Evolutionary conservation across 1,140 invertebrate species (phyloP).

Genomic region (Saccostrea cuccullata): DNA sequence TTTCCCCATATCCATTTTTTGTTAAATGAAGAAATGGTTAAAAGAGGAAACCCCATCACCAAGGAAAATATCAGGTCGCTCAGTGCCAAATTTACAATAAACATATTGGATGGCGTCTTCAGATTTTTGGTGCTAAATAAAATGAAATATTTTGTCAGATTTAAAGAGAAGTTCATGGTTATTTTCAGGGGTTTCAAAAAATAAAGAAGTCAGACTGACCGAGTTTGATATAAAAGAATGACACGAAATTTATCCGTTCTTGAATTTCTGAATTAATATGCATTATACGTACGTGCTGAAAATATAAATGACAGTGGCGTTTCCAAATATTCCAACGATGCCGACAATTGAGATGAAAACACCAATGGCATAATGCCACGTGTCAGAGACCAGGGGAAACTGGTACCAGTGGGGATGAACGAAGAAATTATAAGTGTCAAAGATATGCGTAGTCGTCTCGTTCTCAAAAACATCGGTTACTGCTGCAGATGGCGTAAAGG

Average conservation of each 20-base stretch:
- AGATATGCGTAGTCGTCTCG: constrained; percentile 62
- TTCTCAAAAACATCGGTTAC: background rate
- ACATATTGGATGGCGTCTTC: constrained; percentile 92
- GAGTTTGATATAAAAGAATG: no score
- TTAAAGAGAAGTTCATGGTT: no score
- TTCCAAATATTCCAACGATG: constrained; percentile 86
- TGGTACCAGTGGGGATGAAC: constrained; percentile 73
- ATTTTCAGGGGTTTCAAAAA: no score
- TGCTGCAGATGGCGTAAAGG: background rate
- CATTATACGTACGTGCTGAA: constrained; percentile 81
- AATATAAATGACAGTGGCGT: constrained; percentile 92
- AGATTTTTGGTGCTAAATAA: constrained; percentile 85
- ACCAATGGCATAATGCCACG: constrained; percentile 85
- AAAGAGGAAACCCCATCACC: constrained; percentile 75
- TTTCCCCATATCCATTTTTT: constrained; percentile 74
- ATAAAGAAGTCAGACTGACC: no score
- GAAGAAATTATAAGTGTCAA: constrained; percentile 67
- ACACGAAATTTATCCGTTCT: no score
- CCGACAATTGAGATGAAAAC: constrained; percentile 87
- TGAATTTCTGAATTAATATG: background rate
- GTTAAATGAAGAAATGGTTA: constrained; percentile 73
- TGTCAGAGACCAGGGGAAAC: constrained; percentile 65
- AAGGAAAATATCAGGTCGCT: constrained; percentile 82
- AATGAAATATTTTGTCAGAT: background rate
- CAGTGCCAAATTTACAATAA: constrained; percentile 91